Evolutionary conservation across 2,888 invertebrate genomes (phyloP).

Genomic region (Xestia xanthographa): DNA sequence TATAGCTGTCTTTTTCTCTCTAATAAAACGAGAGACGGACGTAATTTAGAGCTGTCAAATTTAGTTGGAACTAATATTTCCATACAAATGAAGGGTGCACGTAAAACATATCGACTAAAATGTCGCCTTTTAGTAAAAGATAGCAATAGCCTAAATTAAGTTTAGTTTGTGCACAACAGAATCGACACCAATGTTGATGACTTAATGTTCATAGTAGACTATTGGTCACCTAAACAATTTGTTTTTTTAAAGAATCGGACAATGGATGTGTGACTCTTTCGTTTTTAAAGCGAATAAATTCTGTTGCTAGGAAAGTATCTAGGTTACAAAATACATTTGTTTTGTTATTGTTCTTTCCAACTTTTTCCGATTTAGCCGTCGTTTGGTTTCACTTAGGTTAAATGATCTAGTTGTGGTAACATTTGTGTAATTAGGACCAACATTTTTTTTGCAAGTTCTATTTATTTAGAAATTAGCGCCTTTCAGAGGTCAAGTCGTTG

Average conservation of each 20-base stretch:
- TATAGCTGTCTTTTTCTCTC: too few relatives aligned
- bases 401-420: conserved; percentile 24
- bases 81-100: too few relatives aligned
- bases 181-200: too few relatives aligned
- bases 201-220: not conserved
- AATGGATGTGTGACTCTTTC: conserved; percentile 17
- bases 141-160: too few relatives aligned
- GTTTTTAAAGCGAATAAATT: conserved; percentile 26
- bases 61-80: too few relatives aligned
- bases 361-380: conserved; percentile 26
- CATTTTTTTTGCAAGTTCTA: not conserved
- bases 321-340: conserved; percentile 52
- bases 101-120: too few relatives aligned
- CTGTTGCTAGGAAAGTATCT: conserved; percentile 54
- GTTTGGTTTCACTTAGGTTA: conserved; percentile 31
- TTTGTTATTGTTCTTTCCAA: conserved; percentile 42
- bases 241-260: conserved; percentile 6
- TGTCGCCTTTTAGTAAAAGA: too few relatives aligned
- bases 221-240: not conserved
- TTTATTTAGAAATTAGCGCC: not conserved
- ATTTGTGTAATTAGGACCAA: not conserved
- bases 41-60: too few relatives aligned
- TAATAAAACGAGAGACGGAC: too few relatives aligned
- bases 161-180: too few relatives aligned
- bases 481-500: not conserved